Conservation (phyloP, 1,140 invertebrate genomes). For the Hyphantria cunea region DNA sequence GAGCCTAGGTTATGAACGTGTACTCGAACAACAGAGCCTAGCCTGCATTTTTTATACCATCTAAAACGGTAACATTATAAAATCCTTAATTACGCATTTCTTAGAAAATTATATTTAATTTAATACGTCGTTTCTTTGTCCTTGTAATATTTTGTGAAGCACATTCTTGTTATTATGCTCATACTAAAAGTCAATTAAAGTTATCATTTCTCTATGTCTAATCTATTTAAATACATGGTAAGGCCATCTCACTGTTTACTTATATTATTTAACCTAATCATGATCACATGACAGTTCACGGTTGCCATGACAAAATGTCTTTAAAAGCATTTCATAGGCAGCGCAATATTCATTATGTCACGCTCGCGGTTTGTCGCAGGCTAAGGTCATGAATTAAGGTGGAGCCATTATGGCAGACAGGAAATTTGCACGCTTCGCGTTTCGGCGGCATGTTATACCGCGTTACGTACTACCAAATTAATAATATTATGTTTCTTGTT, state of each 20-base stretch:
- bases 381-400: constrained; percentile 54
- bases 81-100: too few species aligned
- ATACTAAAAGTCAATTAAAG: too few species aligned
- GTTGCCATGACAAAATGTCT: constrained; percentile 35
- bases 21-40: too few species aligned
- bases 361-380: constrained; percentile 39
- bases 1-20: too few species aligned
- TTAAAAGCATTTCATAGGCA: constrained; percentile 37
- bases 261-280: constrained; percentile 23
- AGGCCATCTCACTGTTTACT: not conserved
- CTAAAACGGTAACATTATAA: too few species aligned
- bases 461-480: constrained; percentile 20
- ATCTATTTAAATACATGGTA: too few species aligned
- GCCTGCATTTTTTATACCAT: too few species aligned
- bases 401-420: constrained; percentile 53
- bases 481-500: constrained; percentile 17
- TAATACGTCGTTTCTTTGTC: too few species aligned
- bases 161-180: too few species aligned
- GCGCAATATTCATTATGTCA: constrained; percentile 54
- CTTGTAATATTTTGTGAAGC: too few species aligned
- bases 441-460: constrained; percentile 28
- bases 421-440: constrained; percentile 54
- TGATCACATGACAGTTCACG: constrained; percentile 19
- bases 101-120: too few species aligned
- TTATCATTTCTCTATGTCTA: too few species aligned